phyloP scores from a whole-genome alignment of 2,113 vertebrate genomes.

The Xyrauchen texanus region DNA sequence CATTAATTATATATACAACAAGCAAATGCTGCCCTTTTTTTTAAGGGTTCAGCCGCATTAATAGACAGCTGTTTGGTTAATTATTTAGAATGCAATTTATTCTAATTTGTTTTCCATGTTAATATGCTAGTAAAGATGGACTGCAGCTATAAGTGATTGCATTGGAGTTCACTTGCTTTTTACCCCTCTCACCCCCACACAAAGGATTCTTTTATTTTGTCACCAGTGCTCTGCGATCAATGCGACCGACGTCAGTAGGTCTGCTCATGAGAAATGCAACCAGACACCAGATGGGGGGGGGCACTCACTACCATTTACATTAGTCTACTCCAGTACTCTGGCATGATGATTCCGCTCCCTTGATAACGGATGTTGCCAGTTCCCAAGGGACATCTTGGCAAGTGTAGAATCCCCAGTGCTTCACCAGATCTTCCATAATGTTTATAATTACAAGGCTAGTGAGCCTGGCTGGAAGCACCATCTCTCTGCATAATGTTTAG shows the following conservation, averaged over 20 bases:
- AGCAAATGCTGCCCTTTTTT: too few relatives aligned
- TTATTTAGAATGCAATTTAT: not conserved
- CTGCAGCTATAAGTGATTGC: not conserved
- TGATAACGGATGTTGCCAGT: conserved; percentile 39
- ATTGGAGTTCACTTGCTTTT: not conserved
- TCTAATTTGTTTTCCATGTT: not conserved
- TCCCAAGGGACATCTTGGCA: conserved; percentile 39
- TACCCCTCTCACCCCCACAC: not conserved
- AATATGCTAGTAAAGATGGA: not conserved
- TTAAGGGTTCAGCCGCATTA: too few relatives aligned
- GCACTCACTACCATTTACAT: conserved; percentile 42
- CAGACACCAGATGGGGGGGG: conserved; percentile 52
- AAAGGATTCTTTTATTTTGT: conserved; percentile 44
- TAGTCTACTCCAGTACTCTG: conserved; percentile 20
- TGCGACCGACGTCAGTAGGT: conserved; percentile 45
- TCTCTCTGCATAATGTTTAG: not conserved
- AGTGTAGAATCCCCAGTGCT: conserved; percentile 23
- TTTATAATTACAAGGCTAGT: conserved; percentile 34
- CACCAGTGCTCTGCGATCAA: conserved; percentile 46
- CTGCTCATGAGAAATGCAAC: conserved; percentile 46
- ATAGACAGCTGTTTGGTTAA: not conserved
- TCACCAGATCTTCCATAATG: not conserved
- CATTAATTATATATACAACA: too few relatives aligned
- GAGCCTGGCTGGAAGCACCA: not conserved
- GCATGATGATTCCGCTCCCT: conserved; percentile 39